Percentiles rank a stretch among this genome's conserved stretches.
Conservation (phyloP, 2,797 vertebrate genomes). For the Dallia pectoralis region DNA sequence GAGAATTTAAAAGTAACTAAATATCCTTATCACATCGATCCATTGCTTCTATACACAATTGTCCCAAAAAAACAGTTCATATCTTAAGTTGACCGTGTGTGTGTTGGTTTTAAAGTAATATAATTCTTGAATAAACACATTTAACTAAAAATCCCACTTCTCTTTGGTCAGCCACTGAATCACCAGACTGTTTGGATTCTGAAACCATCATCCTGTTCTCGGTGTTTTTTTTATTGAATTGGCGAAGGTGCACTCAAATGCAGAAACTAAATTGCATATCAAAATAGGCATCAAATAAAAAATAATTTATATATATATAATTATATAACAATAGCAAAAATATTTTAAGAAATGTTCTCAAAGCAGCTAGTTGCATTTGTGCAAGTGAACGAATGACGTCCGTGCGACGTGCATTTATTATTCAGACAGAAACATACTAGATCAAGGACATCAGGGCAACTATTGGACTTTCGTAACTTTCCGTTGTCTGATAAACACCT, state of each 20-base stretch:
- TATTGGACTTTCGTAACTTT: slow-evolving; percentile 3
- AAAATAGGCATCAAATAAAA: not conserved
- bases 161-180: not conserved
- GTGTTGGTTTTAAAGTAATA: not conserved
- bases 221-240: not conserved
- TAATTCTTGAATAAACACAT: not conserved
- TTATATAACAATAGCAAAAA: not conserved
- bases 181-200: not conserved
- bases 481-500: slow-evolving; percentile 11
- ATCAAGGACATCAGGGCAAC: not conserved
- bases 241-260: not conserved
- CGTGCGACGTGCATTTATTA: not conserved
- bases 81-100: not conserved
- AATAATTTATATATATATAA: not conserved
- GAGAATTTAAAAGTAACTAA: not conserved
- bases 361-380: not conserved
- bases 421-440: not conserved
- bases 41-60: not conserved
- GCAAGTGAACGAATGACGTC: not conserved
- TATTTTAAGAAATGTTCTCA: not conserved
- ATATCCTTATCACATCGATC: not conserved
- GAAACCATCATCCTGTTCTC: not conserved
- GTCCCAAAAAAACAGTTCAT: not conserved
- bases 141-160: not conserved
- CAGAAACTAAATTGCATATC: not conserved